Evolutionary conservation across 2,113 vertebrate species (phyloP).

Genomic region (Lepisosteus oculatus): DNA sequence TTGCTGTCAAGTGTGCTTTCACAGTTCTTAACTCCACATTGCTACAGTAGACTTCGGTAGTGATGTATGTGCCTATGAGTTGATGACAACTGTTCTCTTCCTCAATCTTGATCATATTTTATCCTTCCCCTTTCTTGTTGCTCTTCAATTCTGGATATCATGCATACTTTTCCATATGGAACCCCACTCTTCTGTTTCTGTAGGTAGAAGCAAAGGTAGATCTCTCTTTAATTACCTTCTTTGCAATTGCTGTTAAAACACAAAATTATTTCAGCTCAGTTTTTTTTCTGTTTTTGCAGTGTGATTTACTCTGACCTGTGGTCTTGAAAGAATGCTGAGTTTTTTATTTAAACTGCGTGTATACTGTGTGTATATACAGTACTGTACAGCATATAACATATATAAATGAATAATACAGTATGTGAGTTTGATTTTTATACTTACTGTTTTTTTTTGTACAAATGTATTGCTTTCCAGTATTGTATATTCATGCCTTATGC

Average conservation of each 20-base stretch:
- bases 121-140: constrained; percentile 39
- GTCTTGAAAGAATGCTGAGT: too few relatives aligned
- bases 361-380: too few relatives aligned
- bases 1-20: constrained; percentile 12
- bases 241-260: constrained; percentile 22
- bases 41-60: background rate
- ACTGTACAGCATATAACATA: too few relatives aligned
- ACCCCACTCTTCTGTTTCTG: constrained; percentile 63
- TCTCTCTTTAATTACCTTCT: constrained; percentile 58
- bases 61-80: constrained; percentile 7
- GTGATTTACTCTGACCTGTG: too few relatives aligned
- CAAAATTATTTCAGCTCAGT: too few relatives aligned
- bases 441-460: too few relatives aligned
- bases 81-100: constrained; percentile 36
- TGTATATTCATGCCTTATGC: too few relatives aligned
- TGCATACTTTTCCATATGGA: constrained; percentile 57
- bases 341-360: too few relatives aligned
- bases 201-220: constrained; percentile 99
- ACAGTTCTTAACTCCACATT: background rate
- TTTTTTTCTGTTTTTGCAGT: too few relatives aligned
- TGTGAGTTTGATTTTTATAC: too few relatives aligned
- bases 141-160: constrained; percentile 57
- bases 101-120: constrained; percentile 37
- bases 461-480: too few relatives aligned
- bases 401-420: too few relatives aligned